These are phyloP conservation scores for Stictocephala bisonia DNA, from an alignment of 2,888 invertebrate genomes.

Conservation along the genomic window DNA sequence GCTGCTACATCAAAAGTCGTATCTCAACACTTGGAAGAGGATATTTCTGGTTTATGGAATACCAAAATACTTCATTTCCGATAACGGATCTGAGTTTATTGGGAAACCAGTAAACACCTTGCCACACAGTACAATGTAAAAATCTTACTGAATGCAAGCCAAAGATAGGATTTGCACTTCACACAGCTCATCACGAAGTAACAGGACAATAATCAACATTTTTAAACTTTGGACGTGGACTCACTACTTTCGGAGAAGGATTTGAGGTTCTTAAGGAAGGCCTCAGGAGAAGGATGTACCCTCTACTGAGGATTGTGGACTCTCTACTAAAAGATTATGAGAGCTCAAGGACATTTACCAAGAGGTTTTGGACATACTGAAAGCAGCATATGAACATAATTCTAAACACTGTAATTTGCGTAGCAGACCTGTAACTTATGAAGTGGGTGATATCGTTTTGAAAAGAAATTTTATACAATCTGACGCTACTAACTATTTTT, in stretches of 20 bases:
- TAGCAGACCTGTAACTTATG: background rate
- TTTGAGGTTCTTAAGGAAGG: background rate
- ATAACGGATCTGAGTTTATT: constrained; percentile 1
- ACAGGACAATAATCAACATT: background rate
- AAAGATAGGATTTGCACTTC: constrained; percentile 54
- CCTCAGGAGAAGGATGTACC: too few species aligned
- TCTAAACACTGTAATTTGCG: too few species aligned
- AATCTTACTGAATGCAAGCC: constrained; percentile 56
- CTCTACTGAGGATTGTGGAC: constrained; percentile 12
- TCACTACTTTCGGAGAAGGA: background rate
- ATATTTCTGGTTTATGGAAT: background rate
- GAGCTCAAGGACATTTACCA: background rate
- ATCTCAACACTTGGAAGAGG: background rate
- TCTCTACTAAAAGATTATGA: background rate
- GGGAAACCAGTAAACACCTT: background rate
- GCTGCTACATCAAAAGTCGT: too few species aligned
- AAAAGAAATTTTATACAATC: constrained; percentile 31
- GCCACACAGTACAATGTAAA: constrained; percentile 36
- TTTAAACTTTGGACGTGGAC: background rate
- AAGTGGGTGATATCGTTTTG: constrained; percentile 8
- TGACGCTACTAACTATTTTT: constrained; percentile 42
- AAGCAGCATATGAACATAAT: too few species aligned
- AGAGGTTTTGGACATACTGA: background rate
- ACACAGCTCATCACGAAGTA: constrained; percentile 52
- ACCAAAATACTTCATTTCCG: background rate